Evolutionary conservation across 2,888 invertebrate species (phyloP), one percentile per base, ranked within the genome.

Genomic region (Tortricodes alternella): DNA sequence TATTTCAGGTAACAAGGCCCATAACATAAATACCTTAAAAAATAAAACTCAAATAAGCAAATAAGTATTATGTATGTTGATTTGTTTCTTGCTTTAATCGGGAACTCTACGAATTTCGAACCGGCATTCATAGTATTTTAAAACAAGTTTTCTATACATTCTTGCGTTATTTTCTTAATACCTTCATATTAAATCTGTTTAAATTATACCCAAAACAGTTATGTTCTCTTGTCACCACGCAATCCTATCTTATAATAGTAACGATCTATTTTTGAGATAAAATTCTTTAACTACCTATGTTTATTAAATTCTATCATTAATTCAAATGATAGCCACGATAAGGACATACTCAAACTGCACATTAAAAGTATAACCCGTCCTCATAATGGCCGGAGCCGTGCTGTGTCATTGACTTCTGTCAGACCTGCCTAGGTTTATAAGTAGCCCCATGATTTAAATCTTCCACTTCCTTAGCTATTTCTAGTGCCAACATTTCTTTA

Each of bases 341-440:
- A 50, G 43, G 44, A 50, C 16, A 52, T 27, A 29, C 23, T 55
- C 24, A 35, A 51, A 38, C 44, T 58, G 53, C 49, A 55, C 55
- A 55, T 55, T 59, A 48, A 53, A 59, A 58, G 43, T 55, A 49
- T 46, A 55, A 59, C 59, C 46, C 37, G 59, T 49, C 48, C n/a
- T 32, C 19, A 18, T 48, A 48, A 49, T 48, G 46, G 52, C n/a
- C 27, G 37, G 9, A 38, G 44, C 46, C 59, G 55, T 50, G 49
- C 44, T 50, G 55, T 59, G 59, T 59, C 59, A 59, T 50, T 59
- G 59, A 59, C 59, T 59, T 43, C 27, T 35, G 35, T 21, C 46
- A 56, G 56, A 50, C 56, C 49, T 56, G 56, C 37, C 56, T 50
- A 56, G 56, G 44, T 50, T 56, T 56, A 56, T 49, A 56, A 56